Percentiles rank a stretch among this genome's conserved stretches.
These are phyloP conservation scores for Netelia virgata DNA, from an alignment of 2,888 invertebrate species.

Conservation along the genomic window DNA sequence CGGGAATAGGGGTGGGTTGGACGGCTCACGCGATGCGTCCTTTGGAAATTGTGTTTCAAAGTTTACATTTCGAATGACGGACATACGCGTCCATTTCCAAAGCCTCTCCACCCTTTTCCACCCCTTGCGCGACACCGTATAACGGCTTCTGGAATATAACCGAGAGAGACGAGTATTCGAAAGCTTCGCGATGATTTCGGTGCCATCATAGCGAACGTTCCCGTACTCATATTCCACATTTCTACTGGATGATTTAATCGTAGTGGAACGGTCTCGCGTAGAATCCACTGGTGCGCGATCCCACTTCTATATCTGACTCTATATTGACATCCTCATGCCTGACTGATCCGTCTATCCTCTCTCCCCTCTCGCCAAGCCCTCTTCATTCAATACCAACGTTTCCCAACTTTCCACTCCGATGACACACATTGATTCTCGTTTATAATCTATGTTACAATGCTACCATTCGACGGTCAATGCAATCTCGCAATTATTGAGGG, in stretches of 20 bases:
- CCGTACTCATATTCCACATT: slow-evolving; percentile 1
- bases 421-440: slow-evolving; percentile 36
- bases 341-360: slow-evolving; percentile 32
- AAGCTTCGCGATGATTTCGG: slow-evolving; percentile 11
- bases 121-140: not conserved
- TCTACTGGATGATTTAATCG: slow-evolving; percentile 55
- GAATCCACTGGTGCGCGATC: slow-evolving; percentile 43
- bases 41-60: slow-evolving; percentile 51
- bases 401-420: slow-evolving; percentile 12
- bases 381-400: slow-evolving; percentile 16
- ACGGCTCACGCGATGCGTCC: slow-evolving; percentile 57
- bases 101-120: not conserved
- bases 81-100: slow-evolving; percentile 22
- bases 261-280: slow-evolving; percentile 42
- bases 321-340: slow-evolving; percentile 48
- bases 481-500: slow-evolving; percentile 13
- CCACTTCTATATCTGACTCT: slow-evolving; percentile 52
- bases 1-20: slow-evolving; percentile 3
- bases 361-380: not conserved
- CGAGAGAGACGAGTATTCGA: not conserved
- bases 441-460: not conserved
- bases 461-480: slow-evolving; percentile 9
- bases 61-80: slow-evolving; percentile 60
- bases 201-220: not conserved
- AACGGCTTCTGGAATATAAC: not conserved